Evolutionary conservation across 1,140 invertebrate species (phyloP).

Genomic region (Holotrichia oblita): DNA sequence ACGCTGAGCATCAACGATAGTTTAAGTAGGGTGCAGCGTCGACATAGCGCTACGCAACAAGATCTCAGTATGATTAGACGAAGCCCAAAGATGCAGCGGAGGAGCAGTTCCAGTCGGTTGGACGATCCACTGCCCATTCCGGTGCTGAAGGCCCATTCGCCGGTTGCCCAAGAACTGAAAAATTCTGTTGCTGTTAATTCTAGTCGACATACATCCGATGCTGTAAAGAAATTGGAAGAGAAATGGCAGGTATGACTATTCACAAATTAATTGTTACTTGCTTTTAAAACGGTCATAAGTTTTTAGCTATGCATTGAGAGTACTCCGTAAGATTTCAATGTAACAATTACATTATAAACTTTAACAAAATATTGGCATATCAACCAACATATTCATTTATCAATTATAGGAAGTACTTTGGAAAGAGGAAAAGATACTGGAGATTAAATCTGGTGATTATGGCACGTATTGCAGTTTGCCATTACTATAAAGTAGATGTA

Average conservation of each 20-base stretch:
- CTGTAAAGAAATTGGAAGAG: constrained; percentile 64
- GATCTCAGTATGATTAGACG: constrained; percentile 54
- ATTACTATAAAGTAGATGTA: too few relatives aligned
- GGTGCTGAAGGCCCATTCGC: constrained; percentile 64
- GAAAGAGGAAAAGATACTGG: too few relatives aligned
- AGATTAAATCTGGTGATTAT: too few relatives aligned
- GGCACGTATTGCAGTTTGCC: too few relatives aligned
- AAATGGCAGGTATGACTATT: constrained; percentile 62
- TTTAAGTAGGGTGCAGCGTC: constrained; percentile 49
- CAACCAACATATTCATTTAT: too few relatives aligned
- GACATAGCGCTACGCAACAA: constrained; percentile 60
- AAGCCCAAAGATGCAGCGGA: constrained; percentile 55
- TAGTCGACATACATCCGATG: constrained; percentile 56
- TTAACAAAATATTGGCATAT: too few relatives aligned
- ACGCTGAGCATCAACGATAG: constrained; percentile 55
- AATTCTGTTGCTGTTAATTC: constrained; percentile 59
- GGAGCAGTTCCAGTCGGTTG: constrained; percentile 58
- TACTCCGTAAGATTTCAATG: too few relatives aligned
- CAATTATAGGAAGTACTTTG: too few relatives aligned
- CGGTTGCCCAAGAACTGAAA: constrained; percentile 59
- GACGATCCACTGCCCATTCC: constrained; percentile 64
- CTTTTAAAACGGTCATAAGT: too few relatives aligned
- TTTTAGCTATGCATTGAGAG: too few relatives aligned
- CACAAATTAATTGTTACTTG: too few relatives aligned
- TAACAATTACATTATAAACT: too few relatives aligned